Base-by-base conservation (phyloP, 2,113 vertebrate genomes). In the Fukomys damarensis region DNA sequence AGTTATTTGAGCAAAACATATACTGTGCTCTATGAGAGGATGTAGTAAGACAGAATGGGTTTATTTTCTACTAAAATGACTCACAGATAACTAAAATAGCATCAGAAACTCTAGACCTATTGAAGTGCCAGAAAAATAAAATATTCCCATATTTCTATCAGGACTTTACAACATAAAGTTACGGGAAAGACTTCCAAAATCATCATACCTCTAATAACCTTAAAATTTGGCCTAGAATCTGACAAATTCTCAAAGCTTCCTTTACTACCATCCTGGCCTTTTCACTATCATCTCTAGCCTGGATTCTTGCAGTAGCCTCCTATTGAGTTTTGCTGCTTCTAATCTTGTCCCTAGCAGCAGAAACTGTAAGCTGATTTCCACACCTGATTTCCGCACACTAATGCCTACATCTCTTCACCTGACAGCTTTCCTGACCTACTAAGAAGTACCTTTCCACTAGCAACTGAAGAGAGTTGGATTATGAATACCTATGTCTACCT, bases 401-500 rank as follows among this genome's bases (percentile, higher is more conserved):
- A 52, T 41, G 5, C 17, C 17, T 24, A 6, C 17, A 17, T 91
- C 66, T 95, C 61, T 49, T 72, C 59, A 66, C 9, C 1, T 16
- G 41, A 22, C 22, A 41, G 32, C 35, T 66, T 88, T 61, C 70
- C 28, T 35, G 20, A 35, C 12, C 16, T 52, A 32, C 43, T n/a
- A 49, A 13, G 20, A 26, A 56, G 3, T 0, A 5, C 14, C 10
- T 26, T 28, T 89, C 16, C 28, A 35, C 4, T 49, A n/a, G 10
- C 41, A 28, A 38, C 12, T 16, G 19, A 6, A 65, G 35, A 43
- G 28, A 76, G 14, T 0, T 35, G 2, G 19, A 17, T 24, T 41
- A n/a, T 20, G 61, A 20, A 24, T 2, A 2, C 8, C 14, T 46
- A 13, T 1, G 11, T 30, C 14, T 5, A 9, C 0, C 24, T n/a